These are phyloP conservation scores for Aix galericulata DNA, from an alignment of 2,113 vertebrate genomes.

Conservation along the genomic window DNA sequence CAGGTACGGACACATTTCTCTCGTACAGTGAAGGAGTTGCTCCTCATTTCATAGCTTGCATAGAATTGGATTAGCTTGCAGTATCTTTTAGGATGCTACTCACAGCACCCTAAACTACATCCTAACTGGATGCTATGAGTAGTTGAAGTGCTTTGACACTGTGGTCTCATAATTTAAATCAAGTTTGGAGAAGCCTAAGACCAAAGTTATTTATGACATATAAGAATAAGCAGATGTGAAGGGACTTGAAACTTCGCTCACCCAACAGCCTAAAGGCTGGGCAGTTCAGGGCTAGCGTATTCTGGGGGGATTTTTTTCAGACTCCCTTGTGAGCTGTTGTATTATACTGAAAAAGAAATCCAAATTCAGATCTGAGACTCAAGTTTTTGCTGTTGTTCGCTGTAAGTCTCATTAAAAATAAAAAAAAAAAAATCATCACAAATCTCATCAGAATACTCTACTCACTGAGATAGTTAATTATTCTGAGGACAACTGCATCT, in stretches of 20 bases:
- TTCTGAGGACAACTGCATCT: background rate
- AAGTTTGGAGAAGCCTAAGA: fast-evolving
- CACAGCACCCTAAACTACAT: too few relatives aligned
- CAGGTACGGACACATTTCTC: background rate
- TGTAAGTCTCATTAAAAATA: background rate
- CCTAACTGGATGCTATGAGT: background rate
- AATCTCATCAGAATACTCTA: background rate
- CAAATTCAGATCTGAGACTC: background rate
- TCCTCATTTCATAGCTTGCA: fast-evolving
- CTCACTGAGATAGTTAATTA: background rate
- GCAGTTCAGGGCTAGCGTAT: background rate
- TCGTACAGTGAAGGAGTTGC: background rate
- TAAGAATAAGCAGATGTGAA: background rate
- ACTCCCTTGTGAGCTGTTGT: fast-evolving
- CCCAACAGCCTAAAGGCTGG: background rate
- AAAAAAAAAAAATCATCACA: background rate
- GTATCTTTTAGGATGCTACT: background rate
- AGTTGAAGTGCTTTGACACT: background rate
- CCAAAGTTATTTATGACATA: background rate
- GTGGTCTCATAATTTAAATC: background rate
- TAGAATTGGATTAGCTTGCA: background rate
- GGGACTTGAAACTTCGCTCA: background rate
- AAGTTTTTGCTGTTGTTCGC: background rate
- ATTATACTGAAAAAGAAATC: background rate
- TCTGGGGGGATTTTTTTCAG: background rate